phyloP scores from a whole-genome alignment of 2,113 vertebrate genomes.

The Carlito syrichta region DNA sequence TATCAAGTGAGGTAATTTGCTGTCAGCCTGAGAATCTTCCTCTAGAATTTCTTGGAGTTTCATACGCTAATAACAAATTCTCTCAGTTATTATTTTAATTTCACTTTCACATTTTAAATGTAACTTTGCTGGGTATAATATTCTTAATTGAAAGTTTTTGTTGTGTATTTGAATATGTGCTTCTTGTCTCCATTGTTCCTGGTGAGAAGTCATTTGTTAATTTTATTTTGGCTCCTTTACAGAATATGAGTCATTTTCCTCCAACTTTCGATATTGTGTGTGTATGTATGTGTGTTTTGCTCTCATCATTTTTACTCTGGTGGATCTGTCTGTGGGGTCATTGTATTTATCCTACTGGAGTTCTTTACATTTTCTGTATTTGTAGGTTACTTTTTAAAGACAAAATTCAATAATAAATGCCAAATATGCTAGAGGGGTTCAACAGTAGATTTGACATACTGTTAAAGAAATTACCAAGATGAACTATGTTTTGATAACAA shows the following conservation, averaged over 20 bases:
- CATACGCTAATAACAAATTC: not conserved
- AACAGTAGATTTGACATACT: not conserved
- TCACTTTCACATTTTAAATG: not conserved
- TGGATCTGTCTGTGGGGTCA: not conserved
- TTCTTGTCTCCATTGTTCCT: not conserved
- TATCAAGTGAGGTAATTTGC: not conserved
- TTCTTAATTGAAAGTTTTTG: not conserved
- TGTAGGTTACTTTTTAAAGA: not conserved
- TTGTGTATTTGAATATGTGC: not conserved
- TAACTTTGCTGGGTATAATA: not conserved
- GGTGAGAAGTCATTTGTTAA: not conserved
- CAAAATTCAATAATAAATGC: not conserved
- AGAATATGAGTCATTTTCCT: not conserved
- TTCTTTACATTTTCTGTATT: not conserved
- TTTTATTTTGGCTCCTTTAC: not conserved
- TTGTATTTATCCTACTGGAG: not conserved
- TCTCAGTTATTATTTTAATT: not conserved
- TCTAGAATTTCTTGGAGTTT: not conserved
- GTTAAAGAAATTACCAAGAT: too few relatives aligned
- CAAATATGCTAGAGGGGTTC: not conserved
- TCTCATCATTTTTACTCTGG: not conserved
- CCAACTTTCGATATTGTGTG: not conserved
- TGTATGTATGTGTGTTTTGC: rapidly evolving
- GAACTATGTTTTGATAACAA: too few relatives aligned
- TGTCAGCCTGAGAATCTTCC: not conserved